Evolutionary conservation across 1,140 invertebrate genomes (phyloP), one percentile per base, ranked within the genome.

Genomic region (Aphelenchoides fujianensis): DNA sequence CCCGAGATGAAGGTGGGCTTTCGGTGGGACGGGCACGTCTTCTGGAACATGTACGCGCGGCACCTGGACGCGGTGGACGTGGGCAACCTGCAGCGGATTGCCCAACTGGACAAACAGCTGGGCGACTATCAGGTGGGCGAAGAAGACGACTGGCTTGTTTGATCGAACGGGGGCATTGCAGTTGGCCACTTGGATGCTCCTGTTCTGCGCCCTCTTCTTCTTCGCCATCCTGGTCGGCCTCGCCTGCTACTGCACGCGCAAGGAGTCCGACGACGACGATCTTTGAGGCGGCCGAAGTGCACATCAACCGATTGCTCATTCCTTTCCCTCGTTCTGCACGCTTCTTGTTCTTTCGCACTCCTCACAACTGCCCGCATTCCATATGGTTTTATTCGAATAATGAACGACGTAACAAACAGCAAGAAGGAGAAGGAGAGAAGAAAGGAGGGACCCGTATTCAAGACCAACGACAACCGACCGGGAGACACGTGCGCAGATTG

Each of bases 201-300:
- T 83, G 0, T 83, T 84, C 69, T 84, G 83, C 63, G 75, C 82
- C 19, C 73, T 84, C 2, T 83, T 83, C 70, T 83, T 83, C 73
- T 83, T 83, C 37, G 79, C 82, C 1, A 83, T 83, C 55, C 71
- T 83, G 27, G 82, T 83, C 59, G 82, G 83, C 19, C 66, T 83
- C 41, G 82, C 83, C 5, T 83, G 83, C 59, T 83, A 83, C 69
- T 83, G 83, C 68, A 84, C 83, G 0, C 64, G 81, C 41, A 83
- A 83, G 63, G 82, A 84, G 23, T 57, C 75, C 3, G 81, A 83
- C 31, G 81, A 83, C 16, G 81, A 83, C 57, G 82, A 84, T 36
- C 32, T 66, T 16, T 66, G 32, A 66, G 27, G 12, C 23, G 5
- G 12, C 41, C 12, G 23, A 12, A 48, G 12, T 48, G 5, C 55